Conservation (phyloP, 2,888 invertebrate species). For the Gastracanthus pulcherrimus region DNA sequence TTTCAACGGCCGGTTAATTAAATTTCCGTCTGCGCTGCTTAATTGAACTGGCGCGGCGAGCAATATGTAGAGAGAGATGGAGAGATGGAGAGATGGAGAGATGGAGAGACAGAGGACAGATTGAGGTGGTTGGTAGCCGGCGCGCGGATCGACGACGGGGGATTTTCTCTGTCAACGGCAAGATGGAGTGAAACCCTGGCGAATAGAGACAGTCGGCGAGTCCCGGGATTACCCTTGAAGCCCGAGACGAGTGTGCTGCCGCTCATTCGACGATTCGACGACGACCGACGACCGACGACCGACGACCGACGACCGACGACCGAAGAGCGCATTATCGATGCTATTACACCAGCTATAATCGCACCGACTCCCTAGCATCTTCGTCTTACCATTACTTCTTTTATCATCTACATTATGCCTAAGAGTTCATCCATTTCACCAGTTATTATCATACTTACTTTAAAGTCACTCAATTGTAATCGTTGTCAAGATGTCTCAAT, state of each 20-base stretch:
- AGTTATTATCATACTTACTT: too few relatives aligned
- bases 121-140: not conserved
- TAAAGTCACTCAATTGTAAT: too few relatives aligned
- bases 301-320: too few relatives aligned
- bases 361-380: too few relatives aligned
- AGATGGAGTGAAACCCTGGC: slow-evolving; percentile 76
- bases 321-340: too few relatives aligned
- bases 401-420: too few relatives aligned
- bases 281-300: not conserved
- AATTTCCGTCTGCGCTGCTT: slow-evolving; percentile 28
- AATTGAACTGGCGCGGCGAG: slow-evolving; percentile 31
- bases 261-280: slow-evolving; percentile 13
- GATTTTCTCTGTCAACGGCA: slow-evolving; percentile 76
- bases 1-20: slow-evolving; percentile 34
- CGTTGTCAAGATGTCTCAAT: too few relatives aligned
- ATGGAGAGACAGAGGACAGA: not conserved
- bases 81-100: not conserved
- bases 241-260: slow-evolving; percentile 48
- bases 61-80: not conserved
- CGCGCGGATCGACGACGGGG: slow-evolving; percentile 62
- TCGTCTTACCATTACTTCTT: too few relatives aligned
- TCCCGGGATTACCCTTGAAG: slow-evolving; percentile 53
- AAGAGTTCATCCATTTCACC: too few relatives aligned
- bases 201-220: slow-evolving; percentile 75
- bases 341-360: too few relatives aligned